Conservation (phyloP, 2,113 vertebrate genomes). For the Rattus rattus region DNA sequence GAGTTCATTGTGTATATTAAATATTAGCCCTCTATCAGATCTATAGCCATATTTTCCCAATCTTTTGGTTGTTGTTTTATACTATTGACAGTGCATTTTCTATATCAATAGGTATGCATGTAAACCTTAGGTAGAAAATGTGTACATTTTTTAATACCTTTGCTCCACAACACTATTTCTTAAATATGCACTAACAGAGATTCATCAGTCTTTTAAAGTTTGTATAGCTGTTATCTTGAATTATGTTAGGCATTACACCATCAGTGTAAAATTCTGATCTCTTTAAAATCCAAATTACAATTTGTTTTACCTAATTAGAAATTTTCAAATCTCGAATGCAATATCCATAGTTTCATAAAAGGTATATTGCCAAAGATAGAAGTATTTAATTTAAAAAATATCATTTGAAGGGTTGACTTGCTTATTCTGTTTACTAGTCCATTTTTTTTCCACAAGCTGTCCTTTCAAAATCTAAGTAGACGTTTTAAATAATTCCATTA, state of each 20-base stretch:
- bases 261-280: not conserved
- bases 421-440: slow-evolving; percentile 72
- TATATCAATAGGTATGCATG: not conserved
- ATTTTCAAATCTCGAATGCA: not conserved
- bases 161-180: not conserved
- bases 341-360: slow-evolving; percentile 2
- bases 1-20: no score
- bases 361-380: slow-evolving; percentile 25
- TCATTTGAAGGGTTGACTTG: slow-evolving; percentile 69
- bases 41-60: no score
- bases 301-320: not conserved
- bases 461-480: not conserved
- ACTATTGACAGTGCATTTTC: not conserved
- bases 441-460: slow-evolving; percentile 36
- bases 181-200: not conserved
- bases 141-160: not conserved
- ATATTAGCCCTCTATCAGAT: no score
- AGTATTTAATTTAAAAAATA: not conserved
- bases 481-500: slow-evolving; percentile 77
- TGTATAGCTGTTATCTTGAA: not conserved
- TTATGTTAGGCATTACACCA: not conserved
- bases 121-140: not conserved
- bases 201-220: not conserved
- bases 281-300: not conserved
- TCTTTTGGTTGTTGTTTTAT: no score